Percentiles rank a stretch among this genome's conserved stretches.
phyloP scores from a whole-genome alignment of 2,797 vertebrate species.

The Cetoscarus ocellatus region DNA sequence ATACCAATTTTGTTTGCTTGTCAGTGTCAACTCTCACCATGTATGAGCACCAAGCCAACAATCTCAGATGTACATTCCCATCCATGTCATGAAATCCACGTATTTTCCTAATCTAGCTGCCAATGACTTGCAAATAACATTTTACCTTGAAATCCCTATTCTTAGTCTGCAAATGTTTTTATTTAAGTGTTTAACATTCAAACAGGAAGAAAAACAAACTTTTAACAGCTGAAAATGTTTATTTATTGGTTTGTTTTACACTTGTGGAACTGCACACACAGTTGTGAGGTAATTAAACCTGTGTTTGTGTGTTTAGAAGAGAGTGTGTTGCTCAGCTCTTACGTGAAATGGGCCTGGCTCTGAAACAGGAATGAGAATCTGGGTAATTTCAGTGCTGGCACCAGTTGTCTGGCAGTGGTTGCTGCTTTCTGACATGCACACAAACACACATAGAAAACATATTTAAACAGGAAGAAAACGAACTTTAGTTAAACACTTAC shows the following conservation, averaged over 20 bases:
- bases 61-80: too few species aligned
- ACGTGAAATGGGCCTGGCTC: conserved; percentile 19
- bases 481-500: conserved; percentile 8
- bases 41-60: too few species aligned
- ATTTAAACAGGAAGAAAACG: background rate
- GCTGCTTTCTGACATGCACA: conserved; percentile 10
- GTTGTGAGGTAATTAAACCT: conserved; percentile 14
- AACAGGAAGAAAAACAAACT: too few species aligned
- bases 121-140: too few species aligned
- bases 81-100: too few species aligned
- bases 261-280: conserved; percentile 5
- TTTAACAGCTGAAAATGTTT: background rate
- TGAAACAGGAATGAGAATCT: conserved; percentile 16
- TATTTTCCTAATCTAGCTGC: too few species aligned
- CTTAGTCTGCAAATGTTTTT: too few species aligned
- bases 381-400: conserved; percentile 54
- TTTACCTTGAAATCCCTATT: too few species aligned
- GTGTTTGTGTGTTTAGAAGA: background rate
- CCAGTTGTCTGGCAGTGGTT: conserved; percentile 28
- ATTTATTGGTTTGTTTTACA: background rate
- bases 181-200: too few species aligned
- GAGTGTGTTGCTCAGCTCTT: conserved; percentile 3
- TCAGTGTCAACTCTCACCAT: too few species aligned
- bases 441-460: conserved; percentile 9
- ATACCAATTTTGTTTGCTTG: too few species aligned